Evolutionary conservation across 1,140 invertebrate species (phyloP).

Genomic region (Drosophila biarmipes): DNA sequence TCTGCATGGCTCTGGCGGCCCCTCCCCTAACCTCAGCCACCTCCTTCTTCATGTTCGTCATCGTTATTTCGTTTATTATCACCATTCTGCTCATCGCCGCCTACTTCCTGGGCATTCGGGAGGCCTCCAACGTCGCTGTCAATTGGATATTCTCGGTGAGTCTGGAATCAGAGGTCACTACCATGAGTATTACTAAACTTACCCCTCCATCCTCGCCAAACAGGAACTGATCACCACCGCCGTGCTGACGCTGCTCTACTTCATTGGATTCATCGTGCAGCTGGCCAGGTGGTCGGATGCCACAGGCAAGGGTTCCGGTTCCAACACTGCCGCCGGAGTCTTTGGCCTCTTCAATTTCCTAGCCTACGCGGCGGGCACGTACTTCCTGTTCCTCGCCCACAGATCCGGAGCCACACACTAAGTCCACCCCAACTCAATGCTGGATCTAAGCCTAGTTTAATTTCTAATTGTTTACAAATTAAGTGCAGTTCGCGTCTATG

Average conservation of each 20-base stretch:
- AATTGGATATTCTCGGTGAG: constrained; percentile 94
- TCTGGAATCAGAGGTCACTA: not conserved
- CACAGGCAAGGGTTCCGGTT: constrained; percentile 72
- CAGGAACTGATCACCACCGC: constrained; percentile 92
- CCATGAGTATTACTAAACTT: not conserved
- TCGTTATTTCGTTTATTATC: constrained; percentile 91
- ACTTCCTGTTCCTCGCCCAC: constrained; percentile 91
- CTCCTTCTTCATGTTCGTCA: constrained; percentile 94
- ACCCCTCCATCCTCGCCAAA: not conserved
- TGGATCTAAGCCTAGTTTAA: constrained; percentile 45
- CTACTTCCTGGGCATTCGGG: constrained; percentile 91
- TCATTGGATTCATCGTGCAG: constrained; percentile 92
- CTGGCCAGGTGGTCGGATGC: constrained; percentile 87
- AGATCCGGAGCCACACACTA: constrained; percentile 86
- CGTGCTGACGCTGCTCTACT: constrained; percentile 89
- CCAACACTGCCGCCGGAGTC: constrained; percentile 90
- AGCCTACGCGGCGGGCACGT: constrained; percentile 90
- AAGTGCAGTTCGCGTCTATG: constrained; percentile 51
- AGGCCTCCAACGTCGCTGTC: constrained; percentile 90
- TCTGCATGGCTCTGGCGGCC: constrained; percentile 91
- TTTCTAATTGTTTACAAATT: constrained; percentile 48
- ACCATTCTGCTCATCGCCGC: constrained; percentile 92
- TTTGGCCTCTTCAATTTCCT: constrained; percentile 93
- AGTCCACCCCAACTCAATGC: constrained; percentile 1
- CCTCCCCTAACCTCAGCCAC: constrained; percentile 87